These are phyloP conservation scores for Scrobipalpa atriplicella DNA, from an alignment of 2,888 invertebrate genomes.

Conservation along the genomic window DNA sequence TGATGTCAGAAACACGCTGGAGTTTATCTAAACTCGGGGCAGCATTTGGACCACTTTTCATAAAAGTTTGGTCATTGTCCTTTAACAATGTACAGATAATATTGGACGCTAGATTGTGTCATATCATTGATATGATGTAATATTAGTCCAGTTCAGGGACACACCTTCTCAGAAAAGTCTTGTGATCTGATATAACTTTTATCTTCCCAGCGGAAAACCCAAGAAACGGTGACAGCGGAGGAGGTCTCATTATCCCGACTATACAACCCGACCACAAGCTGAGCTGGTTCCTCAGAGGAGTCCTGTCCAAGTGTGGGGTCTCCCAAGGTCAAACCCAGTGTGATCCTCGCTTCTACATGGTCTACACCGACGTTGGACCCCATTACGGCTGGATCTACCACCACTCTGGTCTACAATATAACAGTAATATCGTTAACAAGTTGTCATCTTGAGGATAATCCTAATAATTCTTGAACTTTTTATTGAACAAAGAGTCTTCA, in stretches of 20 bases:
- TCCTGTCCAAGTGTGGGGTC: slow-evolving; percentile 69
- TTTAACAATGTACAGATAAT: too few species aligned
- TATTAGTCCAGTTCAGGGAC: too few species aligned
- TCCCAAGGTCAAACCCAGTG: slow-evolving; percentile 52
- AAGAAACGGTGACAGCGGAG: slow-evolving; percentile 85
- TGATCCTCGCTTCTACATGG: slow-evolving; percentile 63
- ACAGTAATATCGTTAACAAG: slow-evolving; percentile 45
- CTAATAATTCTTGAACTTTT: too few species aligned
- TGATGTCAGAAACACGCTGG: too few species aligned
- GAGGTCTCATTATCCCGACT: slow-evolving; percentile 78
- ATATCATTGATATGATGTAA: too few species aligned
- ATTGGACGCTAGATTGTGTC: too few species aligned
- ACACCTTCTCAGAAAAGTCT: too few species aligned
- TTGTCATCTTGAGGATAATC: background rate
- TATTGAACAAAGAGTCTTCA: background rate
- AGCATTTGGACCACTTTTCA: too few species aligned
- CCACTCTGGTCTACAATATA: slow-evolving; percentile 59
- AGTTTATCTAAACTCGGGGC: too few species aligned
- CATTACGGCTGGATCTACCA: slow-evolving; percentile 74
- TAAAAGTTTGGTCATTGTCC: too few species aligned
- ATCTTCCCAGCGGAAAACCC: slow-evolving; percentile 73
- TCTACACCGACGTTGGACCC: slow-evolving; percentile 70
- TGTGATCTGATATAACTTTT: too few species aligned
- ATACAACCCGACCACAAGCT: slow-evolving; percentile 63
- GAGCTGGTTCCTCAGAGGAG: slow-evolving; percentile 70